Evolutionary conservation across 2,797 vertebrate genomes (phyloP).

Genomic region (Pachyuromys duprasi): DNA sequence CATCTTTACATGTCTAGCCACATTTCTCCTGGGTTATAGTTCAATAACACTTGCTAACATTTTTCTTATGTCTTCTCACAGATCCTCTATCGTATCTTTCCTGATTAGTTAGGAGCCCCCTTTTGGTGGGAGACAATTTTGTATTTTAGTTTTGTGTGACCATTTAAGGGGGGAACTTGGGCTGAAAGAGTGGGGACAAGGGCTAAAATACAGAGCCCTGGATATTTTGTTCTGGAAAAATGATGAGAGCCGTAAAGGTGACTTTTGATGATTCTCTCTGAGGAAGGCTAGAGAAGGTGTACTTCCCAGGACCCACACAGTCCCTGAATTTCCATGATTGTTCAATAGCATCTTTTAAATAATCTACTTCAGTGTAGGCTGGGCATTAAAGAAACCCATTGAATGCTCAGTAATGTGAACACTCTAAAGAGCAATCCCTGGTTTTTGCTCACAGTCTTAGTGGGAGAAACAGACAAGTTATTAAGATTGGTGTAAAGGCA

Average conservation of each 20-base stretch:
- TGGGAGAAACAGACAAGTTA: neutral
- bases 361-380: neutral
- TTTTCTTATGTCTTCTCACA: neutral
- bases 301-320: neutral
- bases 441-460: neutral
- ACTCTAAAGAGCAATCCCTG: neutral
- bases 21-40: constrained; percentile 12
- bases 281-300: neutral
- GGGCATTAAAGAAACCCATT: neutral
- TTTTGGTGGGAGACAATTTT: constrained; percentile 19
- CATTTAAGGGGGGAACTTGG: neutral
- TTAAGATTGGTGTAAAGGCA: neutral
- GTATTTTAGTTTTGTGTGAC: neutral
- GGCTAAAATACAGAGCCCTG: neutral
- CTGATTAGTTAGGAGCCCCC: neutral
- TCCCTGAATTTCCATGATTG: neutral
- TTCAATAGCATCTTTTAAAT: neutral
- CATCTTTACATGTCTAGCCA: neutral
- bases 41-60: constrained; percentile 11
- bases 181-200: neutral
- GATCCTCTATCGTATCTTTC: neutral
- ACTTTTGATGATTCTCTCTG: neutral
- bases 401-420: neutral
- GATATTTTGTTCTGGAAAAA: neutral
- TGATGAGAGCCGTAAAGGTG: neutral